Percentiles rank a stretch among this genome's conserved stretches.
phyloP scores from a whole-genome alignment of 1,140 invertebrate species.

The Zophobas atratus region DNA sequence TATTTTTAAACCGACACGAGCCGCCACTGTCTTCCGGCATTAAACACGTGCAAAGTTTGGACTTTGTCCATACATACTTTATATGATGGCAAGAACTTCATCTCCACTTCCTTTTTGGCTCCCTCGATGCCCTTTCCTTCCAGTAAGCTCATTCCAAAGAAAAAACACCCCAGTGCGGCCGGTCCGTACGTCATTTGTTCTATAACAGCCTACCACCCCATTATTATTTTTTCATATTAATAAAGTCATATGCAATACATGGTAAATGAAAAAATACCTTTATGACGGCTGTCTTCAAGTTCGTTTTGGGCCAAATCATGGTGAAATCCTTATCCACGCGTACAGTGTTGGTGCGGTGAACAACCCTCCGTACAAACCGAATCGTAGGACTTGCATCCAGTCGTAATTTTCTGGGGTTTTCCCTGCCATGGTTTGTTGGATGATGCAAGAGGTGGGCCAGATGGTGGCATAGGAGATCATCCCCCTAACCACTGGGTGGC shows the following conservation, averaged over 20 bases:
- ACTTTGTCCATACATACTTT: conserved; percentile 73
- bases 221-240: too few species aligned
- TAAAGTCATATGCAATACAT: too few species aligned
- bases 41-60: conserved; percentile 3
- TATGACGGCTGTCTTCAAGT: conserved; percentile 75
- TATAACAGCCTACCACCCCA: conserved; percentile 75
- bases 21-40: background rate
- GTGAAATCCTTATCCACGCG: conserved; percentile 78
- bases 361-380: conserved; percentile 78
- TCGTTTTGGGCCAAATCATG: conserved; percentile 76
- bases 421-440: conserved; percentile 71
- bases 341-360: conserved; percentile 83
- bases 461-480: conserved; percentile 82
- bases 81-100: conserved; percentile 86
- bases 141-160: conserved; percentile 85
- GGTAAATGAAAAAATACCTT: conserved; percentile 70
- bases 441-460: conserved; percentile 67
- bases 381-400: conserved; percentile 74
- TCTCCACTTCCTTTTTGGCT: conserved; percentile 79
- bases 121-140: conserved; percentile 80
- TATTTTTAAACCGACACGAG: background rate
- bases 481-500: conserved; percentile 75
- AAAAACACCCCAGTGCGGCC: conserved; percentile 85
- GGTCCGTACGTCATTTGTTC: conserved; percentile 89
- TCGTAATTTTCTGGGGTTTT: conserved; percentile 73